Evolutionary conservation across 2,888 invertebrate species (phyloP), one percentile per base, ranked within the genome.

Genomic region (Mesoligia furuncula): DNA sequence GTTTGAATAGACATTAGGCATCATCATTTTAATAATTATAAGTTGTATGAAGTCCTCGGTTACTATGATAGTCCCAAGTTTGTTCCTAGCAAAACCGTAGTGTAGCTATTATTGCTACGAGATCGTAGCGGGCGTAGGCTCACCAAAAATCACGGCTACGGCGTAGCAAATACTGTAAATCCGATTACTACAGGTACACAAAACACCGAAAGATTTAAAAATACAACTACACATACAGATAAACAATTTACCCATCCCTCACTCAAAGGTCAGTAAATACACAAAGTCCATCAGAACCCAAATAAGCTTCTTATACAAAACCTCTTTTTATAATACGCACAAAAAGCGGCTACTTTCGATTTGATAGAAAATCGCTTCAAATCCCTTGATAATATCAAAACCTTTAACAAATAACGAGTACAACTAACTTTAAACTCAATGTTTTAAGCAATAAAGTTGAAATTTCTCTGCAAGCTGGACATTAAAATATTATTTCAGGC

Each of bases 361-460:
- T 93, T 92, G 90, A 91, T 91, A 91, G 93, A 92, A 95, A 95
- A 95, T 95, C 95, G 93, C 88, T 90, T 91, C 91, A 94, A 95
- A 94, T 95, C 95, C 94, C 95, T 89, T 90, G 95, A 92, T 93
- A 94, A 92, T 94, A 93, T 90, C 82, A 87, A 92, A 93, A 93
- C 93, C 92, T 93, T 93, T 93, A 88, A 88, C 90, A 91, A 87
- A 87, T 83, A 79, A 74, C 66, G 7, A 17, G 0, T 15, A 0
- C 7, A 64, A 42, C 0, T 2, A 1, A 90, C 24, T 77, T 64
- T 65, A 64, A n/a, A 88, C 89, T 79, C 75, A 92, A 90, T 81
- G 0, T 0, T 0, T 0, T 0, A 6, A 6, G 0, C 0, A 0
- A 20, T 81, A 90, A 79, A 85, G 80, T 75, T 31, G 0, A 85